These are phyloP conservation scores for Schlechtendalia chinensis DNA, from an alignment of 1,140 invertebrate genomes.

Conservation along the genomic window DNA sequence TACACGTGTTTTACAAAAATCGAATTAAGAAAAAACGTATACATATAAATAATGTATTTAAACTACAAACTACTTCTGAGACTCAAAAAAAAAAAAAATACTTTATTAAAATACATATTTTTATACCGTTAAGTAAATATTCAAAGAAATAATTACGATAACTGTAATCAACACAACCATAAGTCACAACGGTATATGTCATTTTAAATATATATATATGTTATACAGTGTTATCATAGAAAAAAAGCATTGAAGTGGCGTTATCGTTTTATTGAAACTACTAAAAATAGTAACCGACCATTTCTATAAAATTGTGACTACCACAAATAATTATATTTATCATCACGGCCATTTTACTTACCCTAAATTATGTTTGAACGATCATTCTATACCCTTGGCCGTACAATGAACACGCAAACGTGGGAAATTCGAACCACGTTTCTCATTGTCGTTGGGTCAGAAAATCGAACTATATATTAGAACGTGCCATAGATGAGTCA, in stretches of 20 bases:
- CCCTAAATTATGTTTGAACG: not conserved
- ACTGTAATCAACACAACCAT: too few relatives aligned
- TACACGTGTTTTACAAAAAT: too few relatives aligned
- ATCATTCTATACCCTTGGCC: not conserved
- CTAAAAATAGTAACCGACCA: not conserved
- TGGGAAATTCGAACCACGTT: conserved; percentile 15
- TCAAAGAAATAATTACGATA: not conserved
- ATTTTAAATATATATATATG: not conserved
- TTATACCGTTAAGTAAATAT: too few relatives aligned
- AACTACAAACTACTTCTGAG: too few relatives aligned
- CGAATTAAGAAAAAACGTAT: too few relatives aligned
- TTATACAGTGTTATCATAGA: not conserved
- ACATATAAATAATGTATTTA: too few relatives aligned
- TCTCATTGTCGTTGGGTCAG: not conserved
- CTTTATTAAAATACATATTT: too few relatives aligned
- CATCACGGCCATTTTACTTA: not conserved
- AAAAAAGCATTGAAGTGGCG: not conserved
- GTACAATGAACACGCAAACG: conserved; percentile 8
- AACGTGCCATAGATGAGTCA: conserved; percentile 9
- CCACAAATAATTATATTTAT: conserved; percentile 7
- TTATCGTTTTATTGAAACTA: not conserved
- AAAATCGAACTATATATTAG: not conserved
- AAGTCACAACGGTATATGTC: too few relatives aligned
- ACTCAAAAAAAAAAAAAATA: too few relatives aligned
- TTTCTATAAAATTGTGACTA: conserved; percentile 9